Conservation (phyloP, 1,140 invertebrate species). For the Hormaphis cornu region DNA sequence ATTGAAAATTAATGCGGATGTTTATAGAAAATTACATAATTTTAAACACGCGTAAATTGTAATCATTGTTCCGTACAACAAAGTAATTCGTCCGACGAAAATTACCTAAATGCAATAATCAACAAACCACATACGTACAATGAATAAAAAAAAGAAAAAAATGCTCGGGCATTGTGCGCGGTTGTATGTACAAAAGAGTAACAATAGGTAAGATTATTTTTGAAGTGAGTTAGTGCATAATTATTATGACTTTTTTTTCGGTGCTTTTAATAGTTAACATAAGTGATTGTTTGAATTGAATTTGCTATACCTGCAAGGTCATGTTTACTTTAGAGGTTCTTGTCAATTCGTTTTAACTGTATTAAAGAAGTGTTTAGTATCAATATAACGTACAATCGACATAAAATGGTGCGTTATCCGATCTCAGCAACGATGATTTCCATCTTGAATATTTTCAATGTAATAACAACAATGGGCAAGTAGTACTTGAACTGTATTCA, state of each 20-base stretch:
- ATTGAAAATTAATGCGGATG: not conserved
- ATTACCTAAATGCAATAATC: not conserved
- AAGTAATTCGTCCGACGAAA: not conserved
- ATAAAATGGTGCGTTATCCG: too few species aligned
- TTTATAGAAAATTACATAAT: not conserved
- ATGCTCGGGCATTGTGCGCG: not conserved
- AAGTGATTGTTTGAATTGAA: too few species aligned
- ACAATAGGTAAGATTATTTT: not conserved
- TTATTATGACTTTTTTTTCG: too few species aligned
- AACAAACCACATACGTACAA: not conserved
- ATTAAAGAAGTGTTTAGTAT: too few species aligned
- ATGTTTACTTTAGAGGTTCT: not conserved
- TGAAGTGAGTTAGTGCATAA: too few species aligned
- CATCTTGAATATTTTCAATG: not conserved
- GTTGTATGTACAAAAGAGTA: not conserved
- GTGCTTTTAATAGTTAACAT: too few species aligned
- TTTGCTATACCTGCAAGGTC: too few species aligned
- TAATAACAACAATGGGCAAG: not conserved
- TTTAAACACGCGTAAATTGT: not conserved
- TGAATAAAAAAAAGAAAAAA: not conserved
- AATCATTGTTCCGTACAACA: not conserved
- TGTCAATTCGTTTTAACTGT: not conserved
- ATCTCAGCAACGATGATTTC: too few species aligned
- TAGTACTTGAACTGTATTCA: not conserved
- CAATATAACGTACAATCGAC: too few species aligned